phyloP scores from a whole-genome alignment of 2,888 invertebrate species.

The Caenorhabditis becei region DNA sequence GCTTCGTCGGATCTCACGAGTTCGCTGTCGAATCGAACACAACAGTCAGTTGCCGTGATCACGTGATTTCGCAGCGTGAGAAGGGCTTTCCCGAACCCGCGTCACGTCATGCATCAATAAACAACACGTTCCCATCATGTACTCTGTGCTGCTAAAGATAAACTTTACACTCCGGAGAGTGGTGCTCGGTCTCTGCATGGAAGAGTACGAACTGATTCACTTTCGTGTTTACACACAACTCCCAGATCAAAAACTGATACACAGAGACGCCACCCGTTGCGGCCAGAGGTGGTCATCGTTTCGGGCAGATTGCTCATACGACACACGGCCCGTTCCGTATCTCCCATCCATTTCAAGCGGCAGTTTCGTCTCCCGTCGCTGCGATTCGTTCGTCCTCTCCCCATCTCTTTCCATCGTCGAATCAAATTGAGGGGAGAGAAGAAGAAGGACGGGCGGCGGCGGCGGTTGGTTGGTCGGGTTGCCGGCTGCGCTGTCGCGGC shows the following conservation, averaged over 20 bases:
- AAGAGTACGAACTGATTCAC: slow-evolving; percentile 21
- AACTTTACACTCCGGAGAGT: slow-evolving; percentile 12
- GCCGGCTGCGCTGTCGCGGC: slow-evolving; percentile 25
- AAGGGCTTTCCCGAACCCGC: slow-evolving; percentile 13
- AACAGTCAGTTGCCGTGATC: neutral
- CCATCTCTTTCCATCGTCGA: slow-evolving; percentile 38
- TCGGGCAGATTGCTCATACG: slow-evolving; percentile 25
- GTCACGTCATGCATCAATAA: slow-evolving; percentile 16
- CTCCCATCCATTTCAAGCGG: slow-evolving; percentile 27
- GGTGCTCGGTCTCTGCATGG: slow-evolving; percentile 9
- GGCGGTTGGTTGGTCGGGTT: slow-evolving; percentile 53
- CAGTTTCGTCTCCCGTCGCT: slow-evolving; percentile 6
- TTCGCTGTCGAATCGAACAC: neutral
- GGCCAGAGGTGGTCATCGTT: slow-evolving; percentile 9
- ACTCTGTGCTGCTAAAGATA: slow-evolving; percentile 24
- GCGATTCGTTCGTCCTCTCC: slow-evolving; percentile 17
- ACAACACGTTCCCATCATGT: slow-evolving; percentile 16
- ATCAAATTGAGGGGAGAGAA: slow-evolving; percentile 52
- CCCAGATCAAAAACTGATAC: slow-evolving; percentile 17
- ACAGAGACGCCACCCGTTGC: neutral
- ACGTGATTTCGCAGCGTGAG: neutral
- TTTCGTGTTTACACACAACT: slow-evolving; percentile 23
- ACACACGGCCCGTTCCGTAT: slow-evolving; percentile 5
- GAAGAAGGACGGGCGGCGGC: slow-evolving; percentile 14
- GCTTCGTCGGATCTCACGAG: neutral